A percentile compares a stretch with the other conserved stretches of the same genome.
Evolutionary conservation across 2,797 vertebrate genomes (phyloP).

Genomic region (Miichthys miiuy): DNA sequence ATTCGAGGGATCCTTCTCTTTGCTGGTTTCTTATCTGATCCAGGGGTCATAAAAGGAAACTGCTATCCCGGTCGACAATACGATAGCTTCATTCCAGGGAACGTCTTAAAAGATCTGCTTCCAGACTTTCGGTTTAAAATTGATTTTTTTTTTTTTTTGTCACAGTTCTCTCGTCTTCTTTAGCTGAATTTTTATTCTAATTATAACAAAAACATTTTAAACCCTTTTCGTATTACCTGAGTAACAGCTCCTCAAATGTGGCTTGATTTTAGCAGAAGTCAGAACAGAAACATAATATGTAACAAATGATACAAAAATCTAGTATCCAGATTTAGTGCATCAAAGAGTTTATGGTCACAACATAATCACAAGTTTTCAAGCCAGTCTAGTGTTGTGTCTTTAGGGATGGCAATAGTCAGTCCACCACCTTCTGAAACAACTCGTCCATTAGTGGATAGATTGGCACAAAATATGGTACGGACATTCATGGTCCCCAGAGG

Average conservation of each 20-base stretch:
- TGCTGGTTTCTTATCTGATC: constrained; percentile 43
- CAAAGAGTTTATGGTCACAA: background rate
- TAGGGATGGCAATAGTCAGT: background rate
- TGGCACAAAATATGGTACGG: background rate
- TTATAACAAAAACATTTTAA: background rate
- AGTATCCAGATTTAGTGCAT: background rate
- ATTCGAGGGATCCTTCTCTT: constrained; percentile 14
- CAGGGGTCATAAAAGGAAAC: constrained; percentile 42
- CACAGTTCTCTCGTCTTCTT: background rate
- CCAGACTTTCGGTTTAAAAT: background rate
- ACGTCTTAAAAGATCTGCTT: background rate
- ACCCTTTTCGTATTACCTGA: background rate
- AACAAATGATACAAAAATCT: background rate
- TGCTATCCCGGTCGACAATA: constrained; percentile 22
- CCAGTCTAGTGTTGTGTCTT: background rate
- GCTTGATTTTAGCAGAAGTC: background rate
- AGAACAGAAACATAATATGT: background rate
- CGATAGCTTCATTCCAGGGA: constrained; percentile 27
- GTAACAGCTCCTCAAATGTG: background rate
- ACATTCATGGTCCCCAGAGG: background rate
- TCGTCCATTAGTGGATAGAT: background rate
- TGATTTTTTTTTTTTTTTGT: background rate
- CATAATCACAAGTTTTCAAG: no score
- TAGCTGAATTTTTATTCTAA: background rate
- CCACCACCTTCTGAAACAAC: no score